Evolutionary conservation across 2,797 vertebrate genomes (phyloP), one percentile per base, ranked within the genome.

Genomic region (Atherinosoma microstoma): DNA sequence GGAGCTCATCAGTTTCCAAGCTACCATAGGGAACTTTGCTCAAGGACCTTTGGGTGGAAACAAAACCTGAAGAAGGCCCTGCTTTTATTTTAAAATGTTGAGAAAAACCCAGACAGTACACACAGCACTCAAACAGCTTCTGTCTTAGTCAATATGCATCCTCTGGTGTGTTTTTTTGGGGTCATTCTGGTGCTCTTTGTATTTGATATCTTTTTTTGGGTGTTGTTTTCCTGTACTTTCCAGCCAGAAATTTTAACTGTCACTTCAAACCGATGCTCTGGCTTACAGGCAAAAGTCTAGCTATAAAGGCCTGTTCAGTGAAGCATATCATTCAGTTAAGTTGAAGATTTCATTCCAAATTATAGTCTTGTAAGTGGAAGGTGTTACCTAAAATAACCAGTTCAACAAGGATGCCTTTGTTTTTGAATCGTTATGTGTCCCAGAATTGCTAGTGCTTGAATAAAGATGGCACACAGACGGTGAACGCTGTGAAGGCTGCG

Each of bases 401-500:
- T 36, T 12, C 29, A 38, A 57, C 59, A 53, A 66, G 16, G 15
- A 5, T 15, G 62, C 36, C 45, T 66, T 12, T 71, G 32, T 70
- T 32, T 75, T 64, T 62, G 8, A 36, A 64, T 67, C 29, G 6
- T 67, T 67, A 47, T 45, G 15, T 36, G 38, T 78, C 42, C 59
- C 30, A 53, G 62, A 78, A 0, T 8, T 65, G 38, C 76, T 40
- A 51, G 58, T 70, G 51, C 40, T 79, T 59, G 78, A 80, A 73
- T 69, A 69, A 67, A 61, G 70, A 73, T 60, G 30, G 34, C 9
- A 29, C 58, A 63, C 40, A 51, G 54, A 58, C 53, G 40, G 64
- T 45, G 63, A 70, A 61, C 18, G 56, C 58, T 71, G 58, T 64
- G 36, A 78, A 78, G 71, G 79, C 79, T 45, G 34, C 1, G 24